These are phyloP conservation scores for Euzophera pinguis DNA, from an alignment of 2,888 invertebrate species.

Conservation along the genomic window DNA sequence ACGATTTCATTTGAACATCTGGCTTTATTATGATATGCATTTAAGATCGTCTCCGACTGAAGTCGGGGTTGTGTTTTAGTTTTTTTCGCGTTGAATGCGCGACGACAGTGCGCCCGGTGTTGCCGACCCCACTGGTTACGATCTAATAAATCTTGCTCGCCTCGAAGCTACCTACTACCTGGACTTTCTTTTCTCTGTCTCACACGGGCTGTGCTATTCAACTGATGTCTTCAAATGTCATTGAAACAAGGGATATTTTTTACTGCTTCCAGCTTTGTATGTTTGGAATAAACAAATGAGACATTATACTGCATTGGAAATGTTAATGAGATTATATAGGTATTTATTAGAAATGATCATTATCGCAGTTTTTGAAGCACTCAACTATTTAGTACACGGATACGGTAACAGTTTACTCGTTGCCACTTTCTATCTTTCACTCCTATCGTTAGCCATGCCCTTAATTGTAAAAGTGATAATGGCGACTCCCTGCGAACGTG, in stretches of 20 bases:
- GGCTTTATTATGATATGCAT: not conserved
- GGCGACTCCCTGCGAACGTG: slow-evolving; percentile 12
- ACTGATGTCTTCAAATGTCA: slow-evolving; percentile 47
- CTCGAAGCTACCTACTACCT: slow-evolving; percentile 61
- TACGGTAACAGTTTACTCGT: slow-evolving; percentile 15
- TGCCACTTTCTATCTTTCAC: slow-evolving; percentile 21
- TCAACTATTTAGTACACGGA: not conserved
- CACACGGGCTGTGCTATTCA: slow-evolving; percentile 47
- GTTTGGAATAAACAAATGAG: slow-evolving; percentile 6
- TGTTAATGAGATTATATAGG: not conserved
- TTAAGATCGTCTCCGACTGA: slow-evolving; percentile 18
- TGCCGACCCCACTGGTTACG: slow-evolving; percentile 70
- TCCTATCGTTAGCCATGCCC: slow-evolving; percentile 18
- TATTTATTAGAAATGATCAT: not conserved
- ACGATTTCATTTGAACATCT: not conserved
- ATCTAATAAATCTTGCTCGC: slow-evolving; percentile 72
- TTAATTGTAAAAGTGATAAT: slow-evolving; percentile 18
- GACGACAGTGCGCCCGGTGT: slow-evolving; percentile 49
- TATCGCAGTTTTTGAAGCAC: not conserved
- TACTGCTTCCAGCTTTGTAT: slow-evolving; percentile 32
- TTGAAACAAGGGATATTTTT: slow-evolving; percentile 42
- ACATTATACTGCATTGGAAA: not conserved
- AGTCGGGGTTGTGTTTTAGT: slow-evolving; percentile 28
- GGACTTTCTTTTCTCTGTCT: slow-evolving; percentile 76
- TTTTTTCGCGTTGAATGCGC: slow-evolving; percentile 41